Base-by-base conservation (phyloP, 1,140 invertebrate genomes). In the Caenorhabditis elegans region DNA sequence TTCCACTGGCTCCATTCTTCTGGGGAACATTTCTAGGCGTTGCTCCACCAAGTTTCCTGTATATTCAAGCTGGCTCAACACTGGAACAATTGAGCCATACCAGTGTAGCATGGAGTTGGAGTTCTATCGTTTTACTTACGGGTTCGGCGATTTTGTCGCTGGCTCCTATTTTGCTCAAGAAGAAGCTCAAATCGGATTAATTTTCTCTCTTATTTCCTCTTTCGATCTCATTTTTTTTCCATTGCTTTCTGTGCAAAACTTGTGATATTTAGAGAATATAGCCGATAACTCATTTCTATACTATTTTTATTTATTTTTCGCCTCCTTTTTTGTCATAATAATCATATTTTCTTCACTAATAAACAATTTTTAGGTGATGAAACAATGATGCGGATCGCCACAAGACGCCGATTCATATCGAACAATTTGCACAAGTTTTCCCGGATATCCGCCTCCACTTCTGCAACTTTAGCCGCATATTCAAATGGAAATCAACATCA, bases 1-100 rank as follows among this genome's bases (percentile, higher is more conserved):
- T 99, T 26, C 96, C 96, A 22, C 90, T 98, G 49, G 84, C 92
- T 76, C 95, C 95, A 49, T 99, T 99, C 91, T 95, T 95, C 81
- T 86, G 97, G 51, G 98, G 97, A 79, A 99, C 98, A 83, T 93
- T 94, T 86, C 80, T 94, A 46, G 93, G 97, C 86, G 97, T 99
- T 3, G 96, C 95, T 3, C 96, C 97, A 60, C 97, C 97, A 39
- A 98, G 96, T 4, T 95, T 99, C 90, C 93, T 99, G 1, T 96
- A 95, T 0, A 97, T 99, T 86, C 96, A 98, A 92, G 96, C 96
- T 48, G 98, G 97, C 22, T 96, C 95, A 87, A 98, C 97, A 0
- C 91, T 99, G 22, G 94, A 98, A 85, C 93, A 95, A 82, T 92
- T 99, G 88, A 95, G 95, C 3, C 95, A 95, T 8, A 95, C 95